These are phyloP conservation scores for Neolamprologus ventralis DNA, from an alignment of 2,113 vertebrate genomes.

Conservation along the genomic window DNA sequence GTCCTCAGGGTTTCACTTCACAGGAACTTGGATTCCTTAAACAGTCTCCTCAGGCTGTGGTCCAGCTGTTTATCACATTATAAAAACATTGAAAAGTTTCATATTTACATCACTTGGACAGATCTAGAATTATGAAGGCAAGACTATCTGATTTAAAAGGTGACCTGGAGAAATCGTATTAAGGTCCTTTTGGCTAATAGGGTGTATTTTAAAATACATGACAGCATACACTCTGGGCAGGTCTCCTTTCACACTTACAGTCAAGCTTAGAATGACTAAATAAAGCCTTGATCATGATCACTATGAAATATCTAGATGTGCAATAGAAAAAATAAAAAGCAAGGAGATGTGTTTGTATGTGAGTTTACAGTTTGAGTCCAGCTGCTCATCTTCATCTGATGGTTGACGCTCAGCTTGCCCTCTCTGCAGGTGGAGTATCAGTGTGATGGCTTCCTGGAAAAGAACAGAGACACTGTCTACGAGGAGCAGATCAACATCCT, in stretches of 20 bases:
- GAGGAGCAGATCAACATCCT: constrained; percentile 93
- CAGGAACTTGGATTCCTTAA: not conserved
- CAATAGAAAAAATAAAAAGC: not conserved
- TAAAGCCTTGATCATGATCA: not conserved
- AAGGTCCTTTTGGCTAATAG: not conserved
- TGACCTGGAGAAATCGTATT: not conserved
- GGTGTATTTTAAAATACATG: not conserved
- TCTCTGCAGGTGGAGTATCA: constrained; percentile 82
- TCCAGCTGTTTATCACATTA: not conserved
- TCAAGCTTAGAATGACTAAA: not conserved
- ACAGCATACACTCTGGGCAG: too few species aligned
- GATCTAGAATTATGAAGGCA: not conserved
- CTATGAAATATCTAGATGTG: not conserved
- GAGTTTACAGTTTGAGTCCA: not conserved
- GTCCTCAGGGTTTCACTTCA: not conserved
- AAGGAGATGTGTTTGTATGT: not conserved
- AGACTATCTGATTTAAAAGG: not conserved
- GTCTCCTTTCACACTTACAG: not conserved
- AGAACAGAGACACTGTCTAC: constrained; percentile 87
- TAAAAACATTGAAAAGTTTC: not conserved
- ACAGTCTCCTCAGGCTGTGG: not conserved
- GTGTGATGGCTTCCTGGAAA: constrained; percentile 86
- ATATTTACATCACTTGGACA: not conserved
- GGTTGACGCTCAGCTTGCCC: not conserved
- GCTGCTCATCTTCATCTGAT: not conserved